phyloP scores from a whole-genome alignment of 2,888 invertebrate species.

The Euphydryas editha region DNA sequence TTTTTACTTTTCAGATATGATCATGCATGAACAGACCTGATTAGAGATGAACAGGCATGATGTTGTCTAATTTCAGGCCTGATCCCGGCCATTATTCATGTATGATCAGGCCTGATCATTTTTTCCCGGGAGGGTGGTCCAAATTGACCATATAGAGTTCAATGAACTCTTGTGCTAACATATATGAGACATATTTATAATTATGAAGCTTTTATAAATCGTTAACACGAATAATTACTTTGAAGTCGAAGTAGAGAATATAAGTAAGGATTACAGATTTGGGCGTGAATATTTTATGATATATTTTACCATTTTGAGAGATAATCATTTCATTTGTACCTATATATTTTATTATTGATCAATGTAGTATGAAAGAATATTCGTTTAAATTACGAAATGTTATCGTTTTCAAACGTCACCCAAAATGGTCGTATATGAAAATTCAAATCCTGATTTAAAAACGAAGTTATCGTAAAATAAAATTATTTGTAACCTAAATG shows the following conservation, averaged over 20 bases:
- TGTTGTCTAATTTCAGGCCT: no score
- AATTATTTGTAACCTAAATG: not conserved
- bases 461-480: not conserved
- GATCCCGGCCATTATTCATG: no score
- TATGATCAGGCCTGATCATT: no score
- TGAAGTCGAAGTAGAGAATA: constrained; percentile 4
- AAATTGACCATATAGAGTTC: not conserved
- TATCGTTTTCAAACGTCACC: not conserved
- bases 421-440: constrained; percentile 3
- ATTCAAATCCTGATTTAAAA: constrained; percentile 5
- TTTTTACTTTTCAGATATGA: no score
- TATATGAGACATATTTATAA: not conserved
- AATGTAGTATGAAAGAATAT: not conserved
- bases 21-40: no score
- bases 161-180: not conserved
- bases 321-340: not conserved
- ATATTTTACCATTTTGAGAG: not conserved
- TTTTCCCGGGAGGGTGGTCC: not conserved
- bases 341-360: not conserved
- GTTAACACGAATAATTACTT: not conserved
- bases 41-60: no score
- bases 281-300: not conserved
- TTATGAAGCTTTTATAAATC: not conserved
- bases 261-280: constrained; percentile 9
- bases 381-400: not conserved